A percentile compares a stretch with the other conserved stretches of the same genome.
Evolutionary conservation across 2,888 invertebrate species (phyloP).

Genomic region (Scaptomyza parva): DNA sequence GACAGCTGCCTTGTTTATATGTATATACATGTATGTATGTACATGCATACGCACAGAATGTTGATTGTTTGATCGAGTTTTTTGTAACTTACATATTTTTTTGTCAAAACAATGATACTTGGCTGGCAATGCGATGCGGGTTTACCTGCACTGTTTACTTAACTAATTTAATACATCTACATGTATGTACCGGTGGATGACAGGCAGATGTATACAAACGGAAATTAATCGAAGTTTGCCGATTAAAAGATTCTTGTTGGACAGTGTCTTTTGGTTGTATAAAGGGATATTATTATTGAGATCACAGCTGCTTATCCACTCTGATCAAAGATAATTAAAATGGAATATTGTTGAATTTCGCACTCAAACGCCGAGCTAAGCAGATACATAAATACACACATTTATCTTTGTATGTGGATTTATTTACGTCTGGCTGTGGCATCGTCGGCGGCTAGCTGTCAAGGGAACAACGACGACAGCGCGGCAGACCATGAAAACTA

Average conservation of each 20-base stretch:
- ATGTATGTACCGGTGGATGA: neutral
- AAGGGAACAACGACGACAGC: slow-evolving; percentile 42
- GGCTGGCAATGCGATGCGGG: neutral
- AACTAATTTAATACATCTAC: neutral
- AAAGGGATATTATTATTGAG: neutral
- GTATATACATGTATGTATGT: too few relatives aligned
- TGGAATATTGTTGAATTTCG: slow-evolving; percentile 6
- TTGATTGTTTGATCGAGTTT: slow-evolving; percentile 12
- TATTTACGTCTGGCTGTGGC: slow-evolving; percentile 25
- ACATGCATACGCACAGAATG: neutral
- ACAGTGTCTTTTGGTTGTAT: neutral
- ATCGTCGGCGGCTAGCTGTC: slow-evolving; percentile 21
- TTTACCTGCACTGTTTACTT: neutral
- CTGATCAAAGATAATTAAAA: neutral
- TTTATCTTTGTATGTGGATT: neutral
- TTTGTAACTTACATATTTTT: slow-evolving; percentile 19
- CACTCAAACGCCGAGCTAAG: slow-evolving; percentile 1
- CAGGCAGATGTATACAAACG: neutral
- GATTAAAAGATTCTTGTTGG: neutral
- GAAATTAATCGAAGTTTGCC: neutral
- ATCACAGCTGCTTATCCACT: neutral
- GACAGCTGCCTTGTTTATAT: slow-evolving; percentile 50
- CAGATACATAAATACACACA: neutral
- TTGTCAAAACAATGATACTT: slow-evolving; percentile 9
- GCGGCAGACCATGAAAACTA: slow-evolving; percentile 53